These are phyloP conservation scores for Zoanthus solanderi DNA, from an alignment of 92 coral and sea anemone genomes.

Conservation along the genomic window DNA sequence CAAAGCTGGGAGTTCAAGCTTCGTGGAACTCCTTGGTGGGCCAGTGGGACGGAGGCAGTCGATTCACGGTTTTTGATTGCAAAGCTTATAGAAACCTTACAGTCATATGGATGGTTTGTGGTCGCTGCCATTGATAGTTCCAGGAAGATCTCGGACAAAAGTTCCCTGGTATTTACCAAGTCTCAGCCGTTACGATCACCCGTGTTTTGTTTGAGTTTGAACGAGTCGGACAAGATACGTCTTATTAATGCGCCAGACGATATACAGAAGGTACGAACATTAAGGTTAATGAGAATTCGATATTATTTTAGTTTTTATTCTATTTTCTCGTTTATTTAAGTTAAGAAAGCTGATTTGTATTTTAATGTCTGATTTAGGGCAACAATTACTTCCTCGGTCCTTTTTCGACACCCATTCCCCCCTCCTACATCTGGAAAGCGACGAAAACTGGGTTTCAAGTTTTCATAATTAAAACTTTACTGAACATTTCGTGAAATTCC, in stretches of 20 bases:
- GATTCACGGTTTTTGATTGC: conserved; percentile 59
- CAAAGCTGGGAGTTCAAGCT: conserved; percentile 70
- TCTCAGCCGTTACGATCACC: conserved; percentile 39
- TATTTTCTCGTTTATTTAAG: not conserved
- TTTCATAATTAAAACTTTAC: too few species aligned
- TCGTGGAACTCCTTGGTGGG: conserved; percentile 68
- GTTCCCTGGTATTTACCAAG: conserved; percentile 52
- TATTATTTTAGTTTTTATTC: not conserved
- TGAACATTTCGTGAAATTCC: too few species aligned
- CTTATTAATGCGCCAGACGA: conserved; percentile 62
- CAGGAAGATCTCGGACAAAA: conserved; percentile 48
- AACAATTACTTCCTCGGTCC: too few species aligned
- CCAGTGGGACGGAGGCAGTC: conserved; percentile 55
- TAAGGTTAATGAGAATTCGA: not conserved
- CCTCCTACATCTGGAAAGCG: too few species aligned
- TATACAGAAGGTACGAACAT: conserved; percentile 41
- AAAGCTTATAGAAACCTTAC: conserved; percentile 54
- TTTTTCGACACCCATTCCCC: too few species aligned
- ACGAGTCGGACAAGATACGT: conserved; percentile 59
- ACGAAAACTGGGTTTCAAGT: too few species aligned
- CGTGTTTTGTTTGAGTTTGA: conserved; percentile 53
- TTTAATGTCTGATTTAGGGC: not conserved
- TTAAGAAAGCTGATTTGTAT: not conserved
- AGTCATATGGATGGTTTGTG: conserved; percentile 62
- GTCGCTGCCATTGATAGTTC: conserved; percentile 56